These are phyloP conservation scores for Tupaia chinensis DNA, from an alignment of 2,113 vertebrate species.

Conservation along the genomic window DNA sequence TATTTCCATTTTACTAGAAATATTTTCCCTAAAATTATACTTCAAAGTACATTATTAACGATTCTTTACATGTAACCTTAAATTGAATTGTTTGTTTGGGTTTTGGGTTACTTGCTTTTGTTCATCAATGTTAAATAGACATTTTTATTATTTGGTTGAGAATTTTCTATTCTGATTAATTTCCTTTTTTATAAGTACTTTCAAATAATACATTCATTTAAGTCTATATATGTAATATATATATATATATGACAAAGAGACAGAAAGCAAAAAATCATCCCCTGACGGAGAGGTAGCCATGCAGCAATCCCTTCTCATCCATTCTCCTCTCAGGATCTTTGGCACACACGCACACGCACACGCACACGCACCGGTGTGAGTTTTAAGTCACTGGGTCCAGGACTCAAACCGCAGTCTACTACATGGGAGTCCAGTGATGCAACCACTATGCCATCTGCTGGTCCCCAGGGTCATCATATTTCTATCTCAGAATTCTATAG, in stretches of 20 bases:
- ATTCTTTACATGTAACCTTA: constrained; percentile 12
- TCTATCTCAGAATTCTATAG: constrained; percentile 24
- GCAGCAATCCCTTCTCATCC: too few species aligned
- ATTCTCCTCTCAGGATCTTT: too few species aligned
- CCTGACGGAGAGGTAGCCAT: too few species aligned
- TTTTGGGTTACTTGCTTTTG: neutral
- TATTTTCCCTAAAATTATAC: constrained; percentile 32
- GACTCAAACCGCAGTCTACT: too few species aligned
- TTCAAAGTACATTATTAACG: neutral
- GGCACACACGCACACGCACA: too few species aligned
- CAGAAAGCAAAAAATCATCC: too few species aligned
- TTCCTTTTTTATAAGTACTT: constrained; percentile 46
- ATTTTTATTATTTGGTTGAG: neutral
- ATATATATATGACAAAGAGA: too few species aligned
- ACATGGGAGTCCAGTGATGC: too few species aligned
- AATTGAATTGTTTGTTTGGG: neutral
- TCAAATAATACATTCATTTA: neutral
- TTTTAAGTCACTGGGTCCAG: too few species aligned
- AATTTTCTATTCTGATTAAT: constrained; percentile 34
- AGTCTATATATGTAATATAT: neutral
- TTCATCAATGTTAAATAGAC: neutral
- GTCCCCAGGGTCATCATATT: neutral
- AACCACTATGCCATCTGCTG: too few species aligned
- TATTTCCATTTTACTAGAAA: neutral
- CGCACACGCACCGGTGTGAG: too few species aligned